Percentiles rank a stretch among this genome's conserved stretches.
Evolutionary conservation across 2,888 invertebrate species (phyloP).

Genomic region (Pyrochroa serraticornis): DNA sequence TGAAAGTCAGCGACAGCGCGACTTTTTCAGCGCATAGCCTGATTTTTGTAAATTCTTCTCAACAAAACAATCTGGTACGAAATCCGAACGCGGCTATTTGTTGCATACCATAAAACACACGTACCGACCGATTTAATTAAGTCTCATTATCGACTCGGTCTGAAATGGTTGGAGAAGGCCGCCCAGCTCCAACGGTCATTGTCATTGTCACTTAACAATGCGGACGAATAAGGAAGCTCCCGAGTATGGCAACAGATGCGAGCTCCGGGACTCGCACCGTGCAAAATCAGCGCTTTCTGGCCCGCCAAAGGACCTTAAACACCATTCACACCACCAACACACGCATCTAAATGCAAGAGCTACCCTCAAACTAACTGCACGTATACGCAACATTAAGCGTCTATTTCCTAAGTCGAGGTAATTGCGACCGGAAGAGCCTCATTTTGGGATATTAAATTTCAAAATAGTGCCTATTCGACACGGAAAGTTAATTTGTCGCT

Average conservation of each 20-base stretch:
- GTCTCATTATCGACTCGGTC: constrained; percentile 3
- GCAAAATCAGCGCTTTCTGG: constrained; percentile 47
- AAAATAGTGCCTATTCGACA: constrained; percentile 20
- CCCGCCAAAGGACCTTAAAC: constrained; percentile 44
- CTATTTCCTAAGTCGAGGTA: constrained; percentile 36
- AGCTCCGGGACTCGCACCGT: constrained; percentile 44
- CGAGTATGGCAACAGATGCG: constrained; percentile 45
- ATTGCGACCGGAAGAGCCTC: constrained; percentile 16
- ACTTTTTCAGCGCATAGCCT: neutral
- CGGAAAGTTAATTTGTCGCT: constrained; percentile 23
- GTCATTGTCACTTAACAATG: constrained; percentile 38
- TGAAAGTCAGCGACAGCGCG: constrained; percentile 3
- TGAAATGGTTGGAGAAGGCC: constrained; percentile 21
- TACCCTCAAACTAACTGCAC: constrained; percentile 43
- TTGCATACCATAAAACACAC: neutral
- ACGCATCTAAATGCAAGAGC: constrained; percentile 51
- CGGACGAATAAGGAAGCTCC: constrained; percentile 38
- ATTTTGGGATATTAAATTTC: constrained; percentile 25
- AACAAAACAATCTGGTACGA: neutral
- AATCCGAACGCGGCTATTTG: constrained; percentile 15
- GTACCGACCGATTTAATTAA: constrained; percentile 13
- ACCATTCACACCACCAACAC: constrained; percentile 44
- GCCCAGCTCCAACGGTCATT: constrained; percentile 29
- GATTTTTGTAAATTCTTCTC: too few species aligned
- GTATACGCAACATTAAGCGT: constrained; percentile 46